Evolutionary conservation across 2,113 vertebrate species (phyloP).

Genomic region (Piprites chloris): DNA sequence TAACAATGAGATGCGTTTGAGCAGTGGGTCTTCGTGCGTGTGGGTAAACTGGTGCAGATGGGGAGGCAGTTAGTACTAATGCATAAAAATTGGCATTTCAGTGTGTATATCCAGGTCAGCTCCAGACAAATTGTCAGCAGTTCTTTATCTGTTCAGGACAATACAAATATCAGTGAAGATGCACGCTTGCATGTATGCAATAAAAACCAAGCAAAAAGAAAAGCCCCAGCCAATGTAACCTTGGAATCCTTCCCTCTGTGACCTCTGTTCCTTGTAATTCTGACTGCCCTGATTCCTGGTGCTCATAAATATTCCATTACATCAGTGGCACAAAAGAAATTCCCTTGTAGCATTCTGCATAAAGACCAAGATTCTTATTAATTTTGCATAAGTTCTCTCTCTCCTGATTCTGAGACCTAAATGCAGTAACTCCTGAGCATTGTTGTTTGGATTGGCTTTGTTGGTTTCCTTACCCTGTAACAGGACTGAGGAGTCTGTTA

Average conservation of each 20-base stretch:
- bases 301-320: slow-evolving; percentile 57
- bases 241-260: not conserved
- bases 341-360: not conserved
- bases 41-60: not conserved
- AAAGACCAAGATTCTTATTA: not conserved
- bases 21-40: rapidly evolving
- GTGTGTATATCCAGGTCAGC: not conserved
- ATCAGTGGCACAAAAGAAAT: slow-evolving; percentile 10
- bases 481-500: not conserved
- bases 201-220: not conserved
- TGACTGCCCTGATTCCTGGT: slow-evolving; percentile 10
- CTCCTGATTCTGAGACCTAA: not conserved
- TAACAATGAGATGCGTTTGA: not conserved
- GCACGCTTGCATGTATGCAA: not conserved
- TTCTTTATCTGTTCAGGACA: not conserved
- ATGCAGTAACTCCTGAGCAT: not conserved
- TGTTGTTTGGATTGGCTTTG: not conserved
- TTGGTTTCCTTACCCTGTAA: not conserved
- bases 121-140: not conserved
- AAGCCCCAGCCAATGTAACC: not conserved
- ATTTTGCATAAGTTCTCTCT: not conserved
- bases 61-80: not conserved
- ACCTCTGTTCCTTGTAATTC: not conserved
- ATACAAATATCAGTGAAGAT: not conserved
- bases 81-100: not conserved